phyloP scores from a whole-genome alignment of 2,797 vertebrate genomes.

The Silurus lanzhouensis region DNA sequence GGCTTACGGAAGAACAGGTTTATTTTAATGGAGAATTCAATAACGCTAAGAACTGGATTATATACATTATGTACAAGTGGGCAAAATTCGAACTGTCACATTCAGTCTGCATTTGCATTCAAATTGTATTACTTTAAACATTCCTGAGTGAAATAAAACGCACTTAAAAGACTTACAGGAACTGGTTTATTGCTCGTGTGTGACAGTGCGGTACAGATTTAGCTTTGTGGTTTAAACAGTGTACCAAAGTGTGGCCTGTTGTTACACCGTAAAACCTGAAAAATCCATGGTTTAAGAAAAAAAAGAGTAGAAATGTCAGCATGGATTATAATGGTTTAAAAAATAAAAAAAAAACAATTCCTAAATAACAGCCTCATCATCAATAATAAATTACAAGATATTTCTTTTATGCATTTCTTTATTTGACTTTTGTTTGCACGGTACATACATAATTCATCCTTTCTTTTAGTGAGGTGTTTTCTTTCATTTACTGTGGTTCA shows the following conservation, averaged over 20 bases:
- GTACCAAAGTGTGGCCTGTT: not conserved
- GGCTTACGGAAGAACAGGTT: conserved; percentile 14
- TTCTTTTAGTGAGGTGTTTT: not conserved
- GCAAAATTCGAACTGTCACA: conserved; percentile 7
- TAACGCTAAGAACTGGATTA: conserved; percentile 1
- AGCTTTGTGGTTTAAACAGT: not conserved
- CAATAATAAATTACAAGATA: conserved; percentile 3
- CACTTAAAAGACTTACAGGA: conserved; percentile 20
- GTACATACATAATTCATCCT: not conserved
- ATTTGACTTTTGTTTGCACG: not conserved
- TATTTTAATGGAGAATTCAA: conserved; percentile 12
- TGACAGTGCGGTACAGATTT: not conserved
- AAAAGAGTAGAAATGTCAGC: not conserved
- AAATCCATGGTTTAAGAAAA: not conserved
- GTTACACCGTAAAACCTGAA: not conserved
- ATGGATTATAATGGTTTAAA: not conserved
- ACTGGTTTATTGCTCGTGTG: conserved; percentile 21
- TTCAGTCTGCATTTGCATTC: conserved; percentile 8
- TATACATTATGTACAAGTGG: conserved; percentile 3
- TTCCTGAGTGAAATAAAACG: conserved; percentile 20
- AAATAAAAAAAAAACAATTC: not conserved
- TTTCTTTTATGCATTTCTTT: not conserved
- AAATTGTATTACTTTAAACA: conserved; percentile 20
- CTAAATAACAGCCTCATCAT: not conserved
- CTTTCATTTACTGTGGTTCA: not conserved